These are phyloP conservation scores for Aporrectodea caliginosa DNA, from an alignment of 1,140 invertebrate species.

Conservation along the genomic window DNA sequence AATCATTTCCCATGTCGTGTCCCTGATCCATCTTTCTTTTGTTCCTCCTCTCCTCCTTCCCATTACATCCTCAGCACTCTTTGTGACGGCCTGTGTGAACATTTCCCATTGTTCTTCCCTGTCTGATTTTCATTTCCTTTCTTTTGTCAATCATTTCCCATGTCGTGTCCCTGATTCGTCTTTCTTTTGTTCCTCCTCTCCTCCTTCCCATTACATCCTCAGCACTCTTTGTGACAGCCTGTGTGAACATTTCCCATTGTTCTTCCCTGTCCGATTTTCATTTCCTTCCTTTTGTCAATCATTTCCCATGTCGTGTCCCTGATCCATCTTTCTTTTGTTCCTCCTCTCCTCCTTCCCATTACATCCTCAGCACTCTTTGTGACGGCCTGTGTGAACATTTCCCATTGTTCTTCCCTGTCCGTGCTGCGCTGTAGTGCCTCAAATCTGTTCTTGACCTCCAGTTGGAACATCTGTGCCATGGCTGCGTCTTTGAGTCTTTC, in stretches of 20 bases:
- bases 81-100: too few species aligned
- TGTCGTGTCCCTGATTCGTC: too few species aligned
- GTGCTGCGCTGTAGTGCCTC: not conserved
- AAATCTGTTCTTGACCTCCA: not conserved
- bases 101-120: too few species aligned
- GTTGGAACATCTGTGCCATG: not conserved
- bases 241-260: too few species aligned
- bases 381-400: not conserved
- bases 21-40: not conserved
- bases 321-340: not conserved
- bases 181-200: too few species aligned
- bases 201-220: too few species aligned
- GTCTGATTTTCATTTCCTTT: too few species aligned
- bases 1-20: not conserved
- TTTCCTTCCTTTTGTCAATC: not conserved
- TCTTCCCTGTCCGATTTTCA: not conserved
- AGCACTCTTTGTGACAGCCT: too few species aligned
- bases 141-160: too few species aligned
- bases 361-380: not conserved
- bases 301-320: not conserved
- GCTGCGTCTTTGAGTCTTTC: not conserved
- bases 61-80: too few species aligned
- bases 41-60: not conserved
- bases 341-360: not conserved
- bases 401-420: not conserved